Conservation (phyloP, 1,140 invertebrate genomes). For the Leptinotarsa texana region DNA sequence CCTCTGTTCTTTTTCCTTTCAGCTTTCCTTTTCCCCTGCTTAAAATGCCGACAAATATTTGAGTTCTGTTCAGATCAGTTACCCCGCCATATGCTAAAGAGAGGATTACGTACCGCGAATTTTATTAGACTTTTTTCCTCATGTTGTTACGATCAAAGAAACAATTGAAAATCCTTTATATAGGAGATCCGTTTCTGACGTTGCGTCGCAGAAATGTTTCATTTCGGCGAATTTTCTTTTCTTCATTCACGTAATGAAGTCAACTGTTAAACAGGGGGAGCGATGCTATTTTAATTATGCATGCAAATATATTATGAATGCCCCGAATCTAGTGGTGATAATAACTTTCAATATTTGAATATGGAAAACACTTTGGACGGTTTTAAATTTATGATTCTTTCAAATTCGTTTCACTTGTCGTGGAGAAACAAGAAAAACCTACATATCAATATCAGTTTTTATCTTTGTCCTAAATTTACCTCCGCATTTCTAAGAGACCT, state of each 20-base stretch:
- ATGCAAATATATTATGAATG: slow-evolving; percentile 28
- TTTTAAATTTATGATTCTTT: slow-evolving; percentile 12
- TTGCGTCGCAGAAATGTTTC: slow-evolving; percentile 22
- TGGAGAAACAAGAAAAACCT: neutral
- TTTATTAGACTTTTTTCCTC: slow-evolving; percentile 27
- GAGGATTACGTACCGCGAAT: slow-evolving; percentile 31
- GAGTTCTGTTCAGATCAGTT: slow-evolving; percentile 29
- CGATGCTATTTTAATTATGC: slow-evolving; percentile 22
- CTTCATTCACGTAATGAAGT: slow-evolving; percentile 24
- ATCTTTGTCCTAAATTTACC: too few species aligned
- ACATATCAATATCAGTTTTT: neutral
- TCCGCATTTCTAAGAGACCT: too few species aligned
- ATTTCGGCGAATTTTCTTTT: slow-evolving; percentile 24
- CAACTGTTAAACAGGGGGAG: slow-evolving; percentile 15
- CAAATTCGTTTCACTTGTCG: neutral
- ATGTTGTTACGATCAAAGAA: slow-evolving; percentile 30
- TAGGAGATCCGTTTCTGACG: slow-evolving; percentile 6
- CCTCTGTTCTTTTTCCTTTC: slow-evolving; percentile 21
- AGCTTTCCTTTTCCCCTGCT: slow-evolving; percentile 20
- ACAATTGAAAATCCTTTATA: slow-evolving; percentile 28
- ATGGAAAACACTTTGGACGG: slow-evolving; percentile 21
- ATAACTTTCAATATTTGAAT: slow-evolving; percentile 27
- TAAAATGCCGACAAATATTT: slow-evolving; percentile 31
- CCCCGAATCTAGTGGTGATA: slow-evolving; percentile 20
- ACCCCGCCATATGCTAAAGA: slow-evolving; percentile 27